These are phyloP conservation scores for Ondatra zibethicus DNA, from an alignment of 2,113 vertebrate species.

Conservation along the genomic window DNA sequence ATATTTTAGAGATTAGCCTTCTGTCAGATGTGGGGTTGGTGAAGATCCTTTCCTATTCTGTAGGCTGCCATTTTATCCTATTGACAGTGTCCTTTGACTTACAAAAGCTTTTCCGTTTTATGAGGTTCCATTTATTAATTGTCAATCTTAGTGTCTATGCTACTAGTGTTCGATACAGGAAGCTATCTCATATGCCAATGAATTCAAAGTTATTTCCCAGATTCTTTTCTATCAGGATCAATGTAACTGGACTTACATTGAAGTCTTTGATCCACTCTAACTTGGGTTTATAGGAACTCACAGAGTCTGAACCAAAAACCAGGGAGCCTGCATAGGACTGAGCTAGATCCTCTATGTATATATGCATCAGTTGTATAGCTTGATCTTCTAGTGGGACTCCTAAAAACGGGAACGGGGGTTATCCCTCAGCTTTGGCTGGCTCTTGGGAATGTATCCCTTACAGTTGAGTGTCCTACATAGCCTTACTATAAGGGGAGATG, in stretches of 20 bases:
- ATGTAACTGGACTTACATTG: background rate
- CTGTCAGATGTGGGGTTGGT: background rate
- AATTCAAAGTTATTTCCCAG: background rate
- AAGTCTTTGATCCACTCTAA: background rate
- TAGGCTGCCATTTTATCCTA: background rate
- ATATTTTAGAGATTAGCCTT: background rate
- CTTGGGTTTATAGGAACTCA: background rate
- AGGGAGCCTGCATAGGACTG: background rate
- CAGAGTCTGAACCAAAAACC: background rate
- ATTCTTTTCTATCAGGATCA: background rate
- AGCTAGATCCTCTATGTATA: background rate
- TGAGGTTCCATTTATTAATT: background rate
- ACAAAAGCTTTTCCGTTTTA: background rate
- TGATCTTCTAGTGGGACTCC: background rate
- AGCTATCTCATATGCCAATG: background rate
- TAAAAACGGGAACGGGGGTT: background rate
- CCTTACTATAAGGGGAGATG: no score
- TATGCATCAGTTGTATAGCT: background rate
- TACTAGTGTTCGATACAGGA: background rate
- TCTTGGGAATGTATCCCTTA: accelerated
- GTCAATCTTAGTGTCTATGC: background rate
- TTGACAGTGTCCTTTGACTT: background rate
- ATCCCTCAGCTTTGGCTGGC: background rate
- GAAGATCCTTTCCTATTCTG: background rate
- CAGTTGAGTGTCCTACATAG: background rate